Base-by-base conservation (phyloP, 2,113 vertebrate species). In the Tichodroma muraria region DNA sequence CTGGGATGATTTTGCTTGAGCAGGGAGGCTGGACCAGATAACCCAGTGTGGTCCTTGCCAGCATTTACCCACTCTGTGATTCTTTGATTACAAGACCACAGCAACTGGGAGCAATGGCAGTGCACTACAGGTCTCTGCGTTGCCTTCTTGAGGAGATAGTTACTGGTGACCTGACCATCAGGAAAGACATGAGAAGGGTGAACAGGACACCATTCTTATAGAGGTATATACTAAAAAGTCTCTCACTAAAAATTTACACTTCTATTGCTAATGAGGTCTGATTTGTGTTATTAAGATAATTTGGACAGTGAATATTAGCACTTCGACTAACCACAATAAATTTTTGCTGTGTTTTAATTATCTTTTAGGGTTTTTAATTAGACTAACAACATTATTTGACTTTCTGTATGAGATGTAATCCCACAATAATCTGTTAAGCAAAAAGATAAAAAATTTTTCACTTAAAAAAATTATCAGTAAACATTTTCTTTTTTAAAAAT, bases 91-190 rank as follows among this genome's bases (percentile, higher is more conserved):
- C 15, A 54, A 40, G 23, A 19, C 24, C 38, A 60, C 65, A 69
- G 54, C 16, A 28, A 4, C 6, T 4, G 18, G 4, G 13, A n/a
- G 64, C 16, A 11, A 18, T 22, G 21, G 35, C 11, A 54, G 25
- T 17, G 69, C 9, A 5, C 16, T 21, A 7, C 27, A 53, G 4
- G 13, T 57, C 22, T 42, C 33, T 7, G 2, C 0, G 0, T 4
- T 63, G 15, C 27, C 45, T 49, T 66, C 69, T 68, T 6, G 3
- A 27, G 47, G 5, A 56, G 5, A 35, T 1, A 19, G 21, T 20
- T 33, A 24, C 8, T 22, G 30, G 8, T 33, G 47, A 30, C 23
- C 23, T 38, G 25, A 45, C 24, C 19, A 37, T 17, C 9, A 42
- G n/a, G 18, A 65, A 7, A 33, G 27, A 30, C n/a, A 66, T 45